Percentiles rank a stretch among this genome's conserved stretches.
phyloP scores from a whole-genome alignment of 2,888 invertebrate species.

The Microplitis deprimator region DNA sequence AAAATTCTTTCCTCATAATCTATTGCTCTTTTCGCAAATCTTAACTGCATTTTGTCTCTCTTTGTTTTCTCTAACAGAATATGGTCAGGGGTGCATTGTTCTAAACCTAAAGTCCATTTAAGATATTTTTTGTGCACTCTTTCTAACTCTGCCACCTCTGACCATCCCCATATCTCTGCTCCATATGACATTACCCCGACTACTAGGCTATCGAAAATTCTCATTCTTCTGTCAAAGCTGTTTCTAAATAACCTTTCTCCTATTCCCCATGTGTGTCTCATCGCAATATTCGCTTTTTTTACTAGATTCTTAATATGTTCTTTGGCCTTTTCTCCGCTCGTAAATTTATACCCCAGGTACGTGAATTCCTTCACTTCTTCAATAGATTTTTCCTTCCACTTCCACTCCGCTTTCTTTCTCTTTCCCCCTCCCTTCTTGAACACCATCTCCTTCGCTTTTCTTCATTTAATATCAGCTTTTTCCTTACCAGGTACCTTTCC shows the following conservation, averaged over 20 bases:
- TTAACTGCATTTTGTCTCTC: slow-evolving; percentile 30
- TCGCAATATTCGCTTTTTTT: slow-evolving; percentile 27
- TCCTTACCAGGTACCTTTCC: slow-evolving; percentile 34
- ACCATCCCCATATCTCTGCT: slow-evolving; percentile 46
- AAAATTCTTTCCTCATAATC: slow-evolving; percentile 26
- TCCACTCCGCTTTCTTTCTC: slow-evolving; percentile 26
- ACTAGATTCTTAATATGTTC: slow-evolving; percentile 27
- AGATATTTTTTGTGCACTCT: slow-evolving; percentile 32
- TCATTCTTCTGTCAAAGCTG: slow-evolving; percentile 32
- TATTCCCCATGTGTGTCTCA: slow-evolving; percentile 37
- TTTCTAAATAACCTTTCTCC: slow-evolving; percentile 36
- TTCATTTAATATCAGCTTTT: slow-evolving; percentile 34
- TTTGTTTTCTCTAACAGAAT: slow-evolving; percentile 34
- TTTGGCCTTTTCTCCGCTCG: slow-evolving; percentile 20
- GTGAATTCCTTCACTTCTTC: slow-evolving; percentile 45
- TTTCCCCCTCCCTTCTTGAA: slow-evolving; percentile 40
- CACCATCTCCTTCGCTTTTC: slow-evolving; percentile 41
- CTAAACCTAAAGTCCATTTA: slow-evolving; percentile 33
- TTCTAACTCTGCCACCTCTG: slow-evolving; percentile 23
- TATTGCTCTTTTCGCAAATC: slow-evolving; percentile 32
- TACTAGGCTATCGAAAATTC: slow-evolving; percentile 36
- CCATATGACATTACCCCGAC: slow-evolving; percentile 34
- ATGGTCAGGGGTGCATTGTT: slow-evolving; percentile 23
- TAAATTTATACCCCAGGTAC: slow-evolving; percentile 40
- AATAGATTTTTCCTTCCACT: slow-evolving; percentile 36